Conservation (phyloP, 2,797 vertebrate species). For the Danio aesculapii region DNA sequence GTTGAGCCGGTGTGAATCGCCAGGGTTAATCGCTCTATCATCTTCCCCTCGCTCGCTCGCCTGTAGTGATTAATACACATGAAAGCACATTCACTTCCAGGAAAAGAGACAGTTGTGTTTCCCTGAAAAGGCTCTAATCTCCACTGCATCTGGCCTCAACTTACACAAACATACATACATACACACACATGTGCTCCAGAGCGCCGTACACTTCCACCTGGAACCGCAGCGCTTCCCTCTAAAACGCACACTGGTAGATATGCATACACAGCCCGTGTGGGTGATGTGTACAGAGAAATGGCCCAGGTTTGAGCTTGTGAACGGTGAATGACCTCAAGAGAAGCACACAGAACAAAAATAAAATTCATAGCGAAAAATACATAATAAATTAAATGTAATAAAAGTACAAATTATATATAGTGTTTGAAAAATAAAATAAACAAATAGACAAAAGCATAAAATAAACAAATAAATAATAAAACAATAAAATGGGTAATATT, state of each 20-base stretch:
- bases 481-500: not conserved
- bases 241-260: not conserved
- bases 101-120: conserved; percentile 82
- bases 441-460: not conserved
- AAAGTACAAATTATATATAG: not conserved
- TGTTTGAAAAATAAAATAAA: not conserved
- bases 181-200: conserved; percentile 13
- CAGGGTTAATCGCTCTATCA: conserved; percentile 4
- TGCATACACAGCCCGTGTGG: not conserved
- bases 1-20: not conserved
- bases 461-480: not conserved
- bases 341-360: not conserved
- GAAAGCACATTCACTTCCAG: conserved; percentile 84
- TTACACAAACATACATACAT: conserved; percentile 30
- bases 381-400: not conserved
- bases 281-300: not conserved
- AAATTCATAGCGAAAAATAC: not conserved
- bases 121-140: conserved; percentile 74
- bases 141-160: conserved; percentile 48
- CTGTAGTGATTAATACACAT: conserved; percentile 76
- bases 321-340: not conserved
- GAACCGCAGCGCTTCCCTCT: not conserved
- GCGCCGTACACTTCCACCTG: not conserved
- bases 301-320: not conserved
- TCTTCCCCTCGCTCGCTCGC: not conserved